Evolutionary conservation across 2,113 vertebrate genomes (phyloP).

Genomic region (Prunella fulvescens): DNA sequence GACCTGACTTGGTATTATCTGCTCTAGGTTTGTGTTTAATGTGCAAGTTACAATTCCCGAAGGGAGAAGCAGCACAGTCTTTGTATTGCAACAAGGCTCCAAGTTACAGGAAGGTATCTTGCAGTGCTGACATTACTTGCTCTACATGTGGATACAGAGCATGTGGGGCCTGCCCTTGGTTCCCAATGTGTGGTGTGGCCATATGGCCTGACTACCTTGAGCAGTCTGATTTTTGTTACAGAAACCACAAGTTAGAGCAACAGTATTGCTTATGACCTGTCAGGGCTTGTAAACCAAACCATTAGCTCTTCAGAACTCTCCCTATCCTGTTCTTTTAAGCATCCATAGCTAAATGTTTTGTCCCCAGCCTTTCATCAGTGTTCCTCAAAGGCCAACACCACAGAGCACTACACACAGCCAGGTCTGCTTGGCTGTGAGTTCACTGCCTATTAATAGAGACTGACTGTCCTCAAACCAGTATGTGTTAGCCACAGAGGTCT

Average conservation of each 20-base stretch:
- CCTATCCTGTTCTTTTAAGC: neutral
- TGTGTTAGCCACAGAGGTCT: neutral
- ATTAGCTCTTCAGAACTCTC: neutral
- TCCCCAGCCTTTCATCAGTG: neutral
- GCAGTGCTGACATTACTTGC: neutral
- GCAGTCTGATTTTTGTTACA: neutral
- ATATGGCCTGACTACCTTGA: neutral
- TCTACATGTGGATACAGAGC: neutral
- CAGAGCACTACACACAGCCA: rapidly evolving
- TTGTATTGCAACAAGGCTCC: neutral
- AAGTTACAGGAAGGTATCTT: neutral
- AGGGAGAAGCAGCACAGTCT: neutral
- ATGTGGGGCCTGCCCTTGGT: neutral
- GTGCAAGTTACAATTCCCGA: neutral
- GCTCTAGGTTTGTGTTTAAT: neutral
- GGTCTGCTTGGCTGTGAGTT: neutral
- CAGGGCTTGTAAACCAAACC: neutral
- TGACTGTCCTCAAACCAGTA: neutral
- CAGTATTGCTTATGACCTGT: neutral
- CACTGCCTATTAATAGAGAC: neutral
- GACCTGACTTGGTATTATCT: neutral
- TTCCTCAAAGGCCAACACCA: neutral
- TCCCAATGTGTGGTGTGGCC: rapidly evolving
- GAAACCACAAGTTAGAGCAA: neutral
- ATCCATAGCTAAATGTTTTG: neutral